phyloP scores from a whole-genome alignment of 2,113 vertebrate genomes.

The Sturnus vulgaris region DNA sequence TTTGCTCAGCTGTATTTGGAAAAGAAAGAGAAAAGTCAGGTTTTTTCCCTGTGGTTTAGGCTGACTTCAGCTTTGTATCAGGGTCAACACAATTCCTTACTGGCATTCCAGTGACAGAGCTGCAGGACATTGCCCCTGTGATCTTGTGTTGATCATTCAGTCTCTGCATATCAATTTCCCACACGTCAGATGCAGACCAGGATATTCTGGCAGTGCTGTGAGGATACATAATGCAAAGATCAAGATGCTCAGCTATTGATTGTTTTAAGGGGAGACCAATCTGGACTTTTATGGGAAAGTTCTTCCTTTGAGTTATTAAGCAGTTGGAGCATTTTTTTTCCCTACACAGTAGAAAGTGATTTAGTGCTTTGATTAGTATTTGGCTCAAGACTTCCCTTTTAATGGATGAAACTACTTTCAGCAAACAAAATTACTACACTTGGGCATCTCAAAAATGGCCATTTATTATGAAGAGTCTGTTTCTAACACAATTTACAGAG shows the following conservation, averaged over 20 bases:
- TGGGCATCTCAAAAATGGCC: background rate
- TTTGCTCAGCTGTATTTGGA: constrained; percentile 14
- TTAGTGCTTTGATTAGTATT: background rate
- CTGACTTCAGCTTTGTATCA: background rate
- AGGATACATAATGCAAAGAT: background rate
- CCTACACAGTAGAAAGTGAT: background rate
- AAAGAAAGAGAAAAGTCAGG: background rate
- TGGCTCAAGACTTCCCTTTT: background rate
- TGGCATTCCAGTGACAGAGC: background rate
- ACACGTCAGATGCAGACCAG: background rate
- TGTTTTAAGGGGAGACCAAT: background rate
- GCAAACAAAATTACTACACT: background rate
- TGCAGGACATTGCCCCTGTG: background rate
- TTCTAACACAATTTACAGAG: background rate
- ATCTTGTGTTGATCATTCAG: background rate
- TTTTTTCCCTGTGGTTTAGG: background rate
- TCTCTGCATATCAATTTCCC: background rate
- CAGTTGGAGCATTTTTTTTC: background rate
- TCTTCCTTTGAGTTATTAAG: background rate
- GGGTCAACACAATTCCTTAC: background rate
- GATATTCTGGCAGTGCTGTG: background rate
- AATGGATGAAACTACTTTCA: background rate
- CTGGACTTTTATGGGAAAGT: background rate
- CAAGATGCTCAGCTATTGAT: background rate
- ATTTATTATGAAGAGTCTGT: background rate